Evolutionary conservation across 1,140 invertebrate species (phyloP), one percentile per base, ranked within the genome.

Genomic region (Coboldia fuscipes): DNA sequence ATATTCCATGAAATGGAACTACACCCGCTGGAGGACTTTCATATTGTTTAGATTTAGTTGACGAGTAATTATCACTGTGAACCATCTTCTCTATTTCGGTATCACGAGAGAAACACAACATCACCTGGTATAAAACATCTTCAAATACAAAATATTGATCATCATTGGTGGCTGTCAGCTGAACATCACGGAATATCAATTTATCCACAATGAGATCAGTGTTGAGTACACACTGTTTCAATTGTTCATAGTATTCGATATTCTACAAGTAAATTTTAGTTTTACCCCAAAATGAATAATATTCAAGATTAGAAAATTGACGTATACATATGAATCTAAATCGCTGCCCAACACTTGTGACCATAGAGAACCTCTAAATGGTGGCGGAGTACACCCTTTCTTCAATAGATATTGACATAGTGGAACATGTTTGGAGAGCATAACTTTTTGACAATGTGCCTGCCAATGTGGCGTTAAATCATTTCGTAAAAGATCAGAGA

Each of bases 71-170:
- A 33, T 65, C 65, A 34, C 63, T 64, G 13, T 69, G 63, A 27
- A 77, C 61, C 17, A 63, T 53, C 21, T 63, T 60, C 37, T 86
- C 58, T 10, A 94, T 69, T 45, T 77, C 72, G 0, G 75, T 70
- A 55, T 97, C 89, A 36, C 89, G 66, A 12, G 83, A 89, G 57
- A 96, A 94, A 45, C 85, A 90, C 17, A 97, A 51, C 65, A 96
- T 71, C n/a, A 88, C 84, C 65, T 94, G 88, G 56, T 93, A 92
- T 0, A 96, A 59, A 24, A 90, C 70, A 57, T 97, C 90, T 63
- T 94, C 89, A 57, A 94, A 97, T 0, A 97, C 88, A 60, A 97
- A 97, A 53, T 96, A 94, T 48, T 94, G 88, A 52, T 96, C 89
- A 51, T 97, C 90, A 54, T 96, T 96, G 4, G 85, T 86, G 0